A percentile compares a stretch with the other conserved stretches of the same genome.
Conservation (phyloP, 2,113 vertebrate genomes). For the Lipophrys pholis region DNA sequence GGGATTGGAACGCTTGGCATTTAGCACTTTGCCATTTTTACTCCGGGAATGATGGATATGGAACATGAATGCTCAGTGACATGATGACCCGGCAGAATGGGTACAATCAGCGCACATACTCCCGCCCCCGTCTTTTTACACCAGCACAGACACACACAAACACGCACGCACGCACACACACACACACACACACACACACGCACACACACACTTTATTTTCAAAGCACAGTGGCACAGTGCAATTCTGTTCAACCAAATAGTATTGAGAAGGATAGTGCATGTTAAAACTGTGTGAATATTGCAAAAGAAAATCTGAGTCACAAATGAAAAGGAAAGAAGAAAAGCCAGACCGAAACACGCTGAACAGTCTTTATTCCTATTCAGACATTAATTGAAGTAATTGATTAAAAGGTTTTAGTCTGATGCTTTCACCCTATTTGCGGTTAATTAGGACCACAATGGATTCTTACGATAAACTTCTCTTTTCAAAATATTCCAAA, state of each 20-base stretch:
- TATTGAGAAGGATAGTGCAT: background rate
- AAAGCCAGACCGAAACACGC: background rate
- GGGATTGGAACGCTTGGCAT: conserved; percentile 52
- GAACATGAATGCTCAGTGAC: conserved; percentile 67
- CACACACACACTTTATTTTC: background rate
- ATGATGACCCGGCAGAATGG: conserved; percentile 64
- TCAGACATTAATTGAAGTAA: background rate
- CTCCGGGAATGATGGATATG: conserved; percentile 57
- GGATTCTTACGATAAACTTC: background rate
- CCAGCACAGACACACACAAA: background rate
- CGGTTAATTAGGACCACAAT: background rate
- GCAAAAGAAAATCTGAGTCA: background rate
- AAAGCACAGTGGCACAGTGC: background rate
- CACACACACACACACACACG: background rate
- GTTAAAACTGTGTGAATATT: conserved; percentile 3
- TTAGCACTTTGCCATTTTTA: conserved; percentile 64
- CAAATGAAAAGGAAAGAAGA: background rate
- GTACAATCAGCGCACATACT: background rate
- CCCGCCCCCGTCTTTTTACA: background rate
- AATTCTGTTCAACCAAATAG: background rate
- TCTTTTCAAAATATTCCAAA: background rate
- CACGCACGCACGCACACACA: background rate
- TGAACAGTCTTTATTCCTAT: background rate
- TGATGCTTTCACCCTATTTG: conserved; percentile 1
- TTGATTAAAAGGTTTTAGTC: conserved; percentile 32